Evolutionary conservation across 2,888 invertebrate species (phyloP).

Genomic region (Nezara viridula): DNA sequence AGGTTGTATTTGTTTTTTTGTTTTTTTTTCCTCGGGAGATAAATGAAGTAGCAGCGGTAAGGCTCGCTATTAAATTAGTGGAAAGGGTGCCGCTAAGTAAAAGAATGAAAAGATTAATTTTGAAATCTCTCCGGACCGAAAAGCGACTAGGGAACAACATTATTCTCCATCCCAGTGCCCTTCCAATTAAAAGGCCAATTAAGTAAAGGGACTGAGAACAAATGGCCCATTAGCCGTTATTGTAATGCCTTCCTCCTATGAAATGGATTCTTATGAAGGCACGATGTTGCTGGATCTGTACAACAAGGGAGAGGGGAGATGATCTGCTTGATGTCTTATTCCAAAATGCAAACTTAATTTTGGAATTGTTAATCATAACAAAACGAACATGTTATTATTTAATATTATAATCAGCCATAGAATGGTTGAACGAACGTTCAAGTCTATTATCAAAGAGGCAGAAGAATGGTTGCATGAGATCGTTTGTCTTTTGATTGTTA

Average conservation of each 20-base stretch:
- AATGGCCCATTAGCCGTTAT: constrained; percentile 44
- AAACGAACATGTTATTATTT: too few relatives aligned
- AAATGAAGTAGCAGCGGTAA: constrained; percentile 18
- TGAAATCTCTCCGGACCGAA: constrained; percentile 42
- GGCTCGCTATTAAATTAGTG: constrained; percentile 41
- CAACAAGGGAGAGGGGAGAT: background rate
- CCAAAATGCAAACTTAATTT: too few relatives aligned
- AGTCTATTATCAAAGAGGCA: too few relatives aligned
- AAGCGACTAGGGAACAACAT: constrained; percentile 18
- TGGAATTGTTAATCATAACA: too few relatives aligned
- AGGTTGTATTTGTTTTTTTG: constrained; percentile 42
- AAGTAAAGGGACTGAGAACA: constrained; percentile 31
- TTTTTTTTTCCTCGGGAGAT: background rate
- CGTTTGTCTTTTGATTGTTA: too few relatives aligned
- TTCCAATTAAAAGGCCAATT: constrained; percentile 46
- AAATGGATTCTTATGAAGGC: constrained; percentile 22
- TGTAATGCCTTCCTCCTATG: constrained; percentile 1
- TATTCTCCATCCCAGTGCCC: constrained; percentile 34
- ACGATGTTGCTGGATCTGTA: background rate
- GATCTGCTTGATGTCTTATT: background rate
- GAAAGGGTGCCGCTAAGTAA: constrained; percentile 16
- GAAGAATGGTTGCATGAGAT: too few relatives aligned
- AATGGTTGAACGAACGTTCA: too few relatives aligned
- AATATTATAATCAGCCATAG: too few relatives aligned
- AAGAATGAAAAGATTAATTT: constrained; percentile 44